A percentile compares a stretch with the other conserved stretches of the same genome.
These are phyloP conservation scores for Gobio occitaniae DNA, from an alignment of 2,797 vertebrate genomes.

Conservation along the genomic window DNA sequence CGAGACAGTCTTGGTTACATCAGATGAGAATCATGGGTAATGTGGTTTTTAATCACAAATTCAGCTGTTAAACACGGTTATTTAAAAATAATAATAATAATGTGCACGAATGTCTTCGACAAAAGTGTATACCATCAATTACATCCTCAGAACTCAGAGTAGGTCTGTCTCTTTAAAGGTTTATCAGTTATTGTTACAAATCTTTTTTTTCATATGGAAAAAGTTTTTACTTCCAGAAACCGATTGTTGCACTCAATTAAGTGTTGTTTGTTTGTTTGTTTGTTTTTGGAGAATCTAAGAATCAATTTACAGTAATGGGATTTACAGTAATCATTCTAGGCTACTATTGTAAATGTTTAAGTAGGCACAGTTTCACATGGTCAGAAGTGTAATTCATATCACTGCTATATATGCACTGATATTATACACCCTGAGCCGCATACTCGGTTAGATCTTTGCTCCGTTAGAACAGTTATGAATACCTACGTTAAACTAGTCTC, in stretches of 20 bases:
- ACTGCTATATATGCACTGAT: constrained; percentile 17
- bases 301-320: neutral
- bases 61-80: neutral
- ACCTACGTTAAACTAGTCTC: constrained; percentile 27
- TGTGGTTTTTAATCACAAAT: neutral
- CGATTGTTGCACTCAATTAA: neutral
- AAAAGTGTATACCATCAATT: neutral
- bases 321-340: too few species aligned
- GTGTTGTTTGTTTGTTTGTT: neutral
- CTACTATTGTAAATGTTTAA: constrained; percentile 21
- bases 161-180: neutral
- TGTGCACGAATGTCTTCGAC: neutral
- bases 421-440: neutral
- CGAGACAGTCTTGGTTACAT: too few species aligned
- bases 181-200: neutral
- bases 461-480: constrained; percentile 6
- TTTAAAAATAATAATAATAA: too few species aligned
- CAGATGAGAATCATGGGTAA: neutral
- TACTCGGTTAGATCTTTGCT: neutral
- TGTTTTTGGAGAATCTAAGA: neutral
- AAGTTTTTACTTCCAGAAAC: neutral
- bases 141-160: neutral
- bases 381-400: constrained; percentile 12
- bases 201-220: neutral
- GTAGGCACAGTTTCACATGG: constrained; percentile 2